Evolutionary conservation across 2,888 invertebrate genomes (phyloP), one percentile per base, ranked within the genome.

Genomic region (Microctonus aethiopoides): DNA sequence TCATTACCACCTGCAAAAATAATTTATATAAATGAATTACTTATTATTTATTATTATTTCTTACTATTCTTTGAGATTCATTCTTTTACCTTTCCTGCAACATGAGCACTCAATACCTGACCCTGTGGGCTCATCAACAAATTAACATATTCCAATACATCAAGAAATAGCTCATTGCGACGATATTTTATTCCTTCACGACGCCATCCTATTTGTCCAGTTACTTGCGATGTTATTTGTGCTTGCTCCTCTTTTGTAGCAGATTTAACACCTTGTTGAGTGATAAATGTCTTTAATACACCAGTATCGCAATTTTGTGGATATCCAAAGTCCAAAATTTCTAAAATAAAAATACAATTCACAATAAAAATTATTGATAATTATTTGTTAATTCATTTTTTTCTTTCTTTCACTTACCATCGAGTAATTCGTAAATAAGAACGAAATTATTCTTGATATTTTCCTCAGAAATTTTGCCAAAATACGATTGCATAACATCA

Each of bases 361-460:
- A 10, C 52, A 68, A 64, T 29, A 54, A 11, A 63, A n/a, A 29
- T n/a, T 20, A 22, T 1, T 6, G 3, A 13, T 39, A 52, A 9
- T 13, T 39, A 26, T n/a, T 41, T 61, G 5, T 36, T 26, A 16
- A 11, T 11, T 26, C 13, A 41, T 52, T 34, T 46, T 13, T 52
- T 46, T 67, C 29, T 29, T 29, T 29, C 3, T 29, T 29, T 29
- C 7, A 5, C 9, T 88, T 87, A 96, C 96, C 97, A 89, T 99
- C 99, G 68, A 99, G 91, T 77, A 99, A 89, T 88, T 99, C 99
- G 85, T 99, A 99, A 81, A 99, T 99, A 26, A 99, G 91, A 20
- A 99, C 99, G 89, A 99, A 99, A 88, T 99, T 99, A 87, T 99
- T 99, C 89, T 99, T 99, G 83, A 99, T 99, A 86, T 99, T 99